Evolutionary conservation across 2,113 vertebrate genomes (phyloP).

Genomic region (Suricata suricatta): DNA sequence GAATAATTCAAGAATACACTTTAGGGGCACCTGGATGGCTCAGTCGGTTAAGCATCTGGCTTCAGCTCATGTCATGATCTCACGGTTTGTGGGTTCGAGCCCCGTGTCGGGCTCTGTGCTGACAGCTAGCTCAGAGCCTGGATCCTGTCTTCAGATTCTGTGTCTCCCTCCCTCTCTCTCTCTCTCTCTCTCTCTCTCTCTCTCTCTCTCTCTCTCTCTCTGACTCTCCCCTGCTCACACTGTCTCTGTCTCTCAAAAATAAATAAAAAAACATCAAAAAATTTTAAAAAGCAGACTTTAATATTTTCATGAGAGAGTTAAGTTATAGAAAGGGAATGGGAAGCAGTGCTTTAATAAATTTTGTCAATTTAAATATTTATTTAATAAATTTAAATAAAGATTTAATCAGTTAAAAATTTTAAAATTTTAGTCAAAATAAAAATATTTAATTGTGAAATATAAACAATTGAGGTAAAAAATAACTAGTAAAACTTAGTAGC

Average conservation of each 20-base stretch:
- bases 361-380: neutral
- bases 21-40: neutral
- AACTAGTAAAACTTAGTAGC: neutral
- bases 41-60: too few relatives aligned
- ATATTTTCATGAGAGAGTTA: neutral
- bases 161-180: too few relatives aligned
- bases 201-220: too few relatives aligned
- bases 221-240: too few relatives aligned
- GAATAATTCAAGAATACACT: neutral
- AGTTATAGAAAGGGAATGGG: neutral
- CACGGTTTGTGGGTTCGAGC: too few relatives aligned
- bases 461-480: neutral
- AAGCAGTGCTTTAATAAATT: neutral
- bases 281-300: neutral
- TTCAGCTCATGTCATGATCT: too few relatives aligned
- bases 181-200: too few relatives aligned
- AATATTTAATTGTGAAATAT: neutral
- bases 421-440: slow-evolving; percentile 29
- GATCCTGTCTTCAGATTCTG: too few relatives aligned
- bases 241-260: too few relatives aligned
- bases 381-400: slow-evolving; percentile 48
- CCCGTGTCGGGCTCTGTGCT: too few relatives aligned
- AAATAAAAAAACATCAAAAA: too few relatives aligned
- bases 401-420: neutral
- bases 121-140: too few relatives aligned